Percentiles rank a stretch among this genome's conserved stretches.
These are phyloP conservation scores for Junonia oenone DNA, from an alignment of 2,888 invertebrate genomes.

Conservation along the genomic window DNA sequence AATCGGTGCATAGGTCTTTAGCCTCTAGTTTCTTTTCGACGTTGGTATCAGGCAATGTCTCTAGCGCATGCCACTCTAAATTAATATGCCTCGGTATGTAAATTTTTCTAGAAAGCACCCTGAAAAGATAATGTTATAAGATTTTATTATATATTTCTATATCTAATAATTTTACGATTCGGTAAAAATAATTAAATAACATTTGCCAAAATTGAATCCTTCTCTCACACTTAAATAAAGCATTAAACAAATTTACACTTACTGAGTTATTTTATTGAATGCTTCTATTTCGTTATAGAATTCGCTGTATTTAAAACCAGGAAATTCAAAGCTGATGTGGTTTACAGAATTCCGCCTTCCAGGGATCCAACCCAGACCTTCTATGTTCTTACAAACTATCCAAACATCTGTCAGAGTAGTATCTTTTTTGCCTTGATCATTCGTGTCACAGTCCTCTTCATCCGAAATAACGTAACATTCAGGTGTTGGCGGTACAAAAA, in stretches of 20 bases:
- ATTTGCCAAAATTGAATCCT: background rate
- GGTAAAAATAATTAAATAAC: background rate
- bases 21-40: conserved; percentile 29
- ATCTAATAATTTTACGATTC: too few species aligned
- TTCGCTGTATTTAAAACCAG: conserved; percentile 52
- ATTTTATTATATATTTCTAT: too few species aligned
- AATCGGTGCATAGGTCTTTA: conserved; percentile 35
- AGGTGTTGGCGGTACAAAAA: conserved; percentile 33
- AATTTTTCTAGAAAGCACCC: conserved; percentile 45
- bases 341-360: conserved; percentile 42
- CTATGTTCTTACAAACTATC: conserved; percentile 50
- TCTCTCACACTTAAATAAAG: background rate
- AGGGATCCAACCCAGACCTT: conserved; percentile 51
- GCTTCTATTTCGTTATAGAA: conserved; percentile 52
- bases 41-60: conserved; percentile 33
- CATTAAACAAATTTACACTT: conserved; percentile 34
- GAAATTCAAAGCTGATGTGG: conserved; percentile 55
- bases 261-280: conserved; percentile 57
- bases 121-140: too few species aligned
- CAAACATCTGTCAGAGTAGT: conserved; percentile 40
- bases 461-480: conserved; percentile 39
- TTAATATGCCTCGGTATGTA: conserved; percentile 42
- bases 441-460: conserved; percentile 32
- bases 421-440: background rate
- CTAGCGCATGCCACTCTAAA: conserved; percentile 50